Conservation (phyloP, 1,140 invertebrate genomes). For the Berghia stephanieae region DNA sequence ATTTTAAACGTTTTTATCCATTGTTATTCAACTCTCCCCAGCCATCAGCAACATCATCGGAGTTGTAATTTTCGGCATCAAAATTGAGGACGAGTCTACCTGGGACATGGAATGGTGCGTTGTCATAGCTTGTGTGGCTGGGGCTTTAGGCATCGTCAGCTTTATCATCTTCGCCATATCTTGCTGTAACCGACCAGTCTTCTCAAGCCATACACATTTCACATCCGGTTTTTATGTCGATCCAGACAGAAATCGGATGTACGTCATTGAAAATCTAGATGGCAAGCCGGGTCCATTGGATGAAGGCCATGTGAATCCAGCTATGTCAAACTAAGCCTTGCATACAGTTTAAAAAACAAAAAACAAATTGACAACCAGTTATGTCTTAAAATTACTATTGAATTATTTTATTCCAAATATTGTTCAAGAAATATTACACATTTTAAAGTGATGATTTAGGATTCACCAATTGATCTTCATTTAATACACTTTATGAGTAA, state of each 20-base stretch:
- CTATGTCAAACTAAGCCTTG: no score
- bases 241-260: slow-evolving; percentile 44
- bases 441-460: no score
- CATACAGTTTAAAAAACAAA: no score
- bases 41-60: slow-evolving; percentile 46
- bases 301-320: no score
- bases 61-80: slow-evolving; percentile 45
- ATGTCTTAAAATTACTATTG: no score
- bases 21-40: slow-evolving; percentile 34
- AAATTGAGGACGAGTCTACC: slow-evolving; percentile 41
- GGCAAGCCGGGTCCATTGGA: no score
- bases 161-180: slow-evolving; percentile 54
- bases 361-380: no score
- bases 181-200: slow-evolving; percentile 41
- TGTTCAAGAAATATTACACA: no score
- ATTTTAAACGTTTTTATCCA: neutral
- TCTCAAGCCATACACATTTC: slow-evolving; percentile 36
- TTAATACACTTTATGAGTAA: no score
- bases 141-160: slow-evolving; percentile 42
- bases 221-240: slow-evolving; percentile 44
- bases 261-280: slow-evolving; percentile 37
- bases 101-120: slow-evolving; percentile 50
- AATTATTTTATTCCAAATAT: no score
- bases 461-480: no score
- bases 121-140: slow-evolving; percentile 48